Percentiles rank a stretch among this genome's conserved stretches.
phyloP scores from a whole-genome alignment of 1,140 invertebrate genomes.

The Aphaenogaster rudis region DNA sequence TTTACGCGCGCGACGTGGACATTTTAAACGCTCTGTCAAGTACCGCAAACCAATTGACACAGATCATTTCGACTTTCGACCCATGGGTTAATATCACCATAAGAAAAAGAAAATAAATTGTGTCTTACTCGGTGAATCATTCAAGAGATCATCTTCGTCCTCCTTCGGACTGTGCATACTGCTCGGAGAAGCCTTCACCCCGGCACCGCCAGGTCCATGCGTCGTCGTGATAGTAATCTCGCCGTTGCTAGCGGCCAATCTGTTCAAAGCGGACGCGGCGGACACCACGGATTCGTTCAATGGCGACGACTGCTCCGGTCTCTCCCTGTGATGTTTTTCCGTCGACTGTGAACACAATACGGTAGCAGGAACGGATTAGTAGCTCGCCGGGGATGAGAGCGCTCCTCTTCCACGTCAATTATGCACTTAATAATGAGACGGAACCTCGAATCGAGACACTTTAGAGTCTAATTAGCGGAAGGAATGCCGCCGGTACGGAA shows the following conservation, averaged over 20 bases:
- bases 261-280: slow-evolving; percentile 87
- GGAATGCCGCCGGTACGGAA: slow-evolving; percentile 70
- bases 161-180: slow-evolving; percentile 85
- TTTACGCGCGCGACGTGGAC: slow-evolving; percentile 31
- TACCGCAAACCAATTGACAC: slow-evolving; percentile 33
- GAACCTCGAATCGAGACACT: slow-evolving; percentile 69
- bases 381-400: slow-evolving; percentile 60
- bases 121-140: slow-evolving; percentile 93
- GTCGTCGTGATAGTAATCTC: slow-evolving; percentile 94
- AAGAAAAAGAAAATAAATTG: neutral
- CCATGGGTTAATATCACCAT: slow-evolving; percentile 13
- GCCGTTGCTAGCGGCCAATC: slow-evolving; percentile 91
- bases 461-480: slow-evolving; percentile 79
- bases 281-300: slow-evolving; percentile 85
- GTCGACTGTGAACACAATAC: slow-evolving; percentile 78
- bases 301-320: slow-evolving; percentile 85
- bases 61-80: slow-evolving; percentile 30
- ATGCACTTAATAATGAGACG: slow-evolving; percentile 78
- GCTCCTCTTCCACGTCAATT: slow-evolving; percentile 75
- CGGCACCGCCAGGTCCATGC: slow-evolving; percentile 86
- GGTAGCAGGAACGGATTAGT: slow-evolving; percentile 67
- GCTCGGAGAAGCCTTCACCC: slow-evolving; percentile 82
- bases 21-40: slow-evolving; percentile 34
- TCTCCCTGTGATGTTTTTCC: slow-evolving; percentile 85
- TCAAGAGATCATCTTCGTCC: slow-evolving; percentile 90